Conservation (phyloP, 2,888 invertebrate species). For the Acrobasis suavella region DNA sequence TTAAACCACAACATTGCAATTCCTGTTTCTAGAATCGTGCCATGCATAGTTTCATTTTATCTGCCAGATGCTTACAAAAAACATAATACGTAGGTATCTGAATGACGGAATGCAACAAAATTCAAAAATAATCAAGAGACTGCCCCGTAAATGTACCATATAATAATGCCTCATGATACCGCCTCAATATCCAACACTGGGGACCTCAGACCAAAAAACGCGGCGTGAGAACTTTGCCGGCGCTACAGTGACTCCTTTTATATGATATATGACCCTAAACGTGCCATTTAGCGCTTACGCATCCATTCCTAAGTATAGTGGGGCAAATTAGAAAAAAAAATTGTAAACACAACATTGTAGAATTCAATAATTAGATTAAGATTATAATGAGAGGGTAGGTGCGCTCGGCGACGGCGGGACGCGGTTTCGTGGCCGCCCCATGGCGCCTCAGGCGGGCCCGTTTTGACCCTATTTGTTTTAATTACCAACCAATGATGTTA, state of each 20-base stretch:
- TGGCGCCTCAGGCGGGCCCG: conserved; percentile 77
- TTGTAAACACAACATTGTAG: conserved; percentile 82
- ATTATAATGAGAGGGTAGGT: conserved; percentile 76
- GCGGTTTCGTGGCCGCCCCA: conserved; percentile 63
- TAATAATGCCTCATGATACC: conserved; percentile 57
- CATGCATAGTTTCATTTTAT: not conserved
- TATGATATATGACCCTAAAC: conserved; percentile 80
- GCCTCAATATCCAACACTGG: conserved; percentile 51
- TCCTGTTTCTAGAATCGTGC: not conserved
- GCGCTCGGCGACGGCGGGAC: conserved; percentile 73
- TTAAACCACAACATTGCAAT: not conserved
- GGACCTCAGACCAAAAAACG: conserved; percentile 46
- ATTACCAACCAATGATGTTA: conserved; percentile 76
- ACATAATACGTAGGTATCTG: not conserved
- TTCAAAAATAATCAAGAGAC: conserved; percentile 74
- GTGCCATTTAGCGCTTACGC: conserved; percentile 82
- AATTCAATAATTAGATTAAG: conserved; percentile 83
- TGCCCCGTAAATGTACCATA: conserved; percentile 60
- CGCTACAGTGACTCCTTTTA: conserved; percentile 68
- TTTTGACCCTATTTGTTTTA: conserved; percentile 82
- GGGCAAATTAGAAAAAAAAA: conserved; percentile 78
- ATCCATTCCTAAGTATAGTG: conserved; percentile 79
- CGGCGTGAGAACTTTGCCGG: conserved; percentile 73
- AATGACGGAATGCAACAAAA: conserved; percentile 55
- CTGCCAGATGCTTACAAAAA: conserved; percentile 9